Conservation (phyloP, 2,888 invertebrate genomes). For the Onchidella celtica region DNA sequence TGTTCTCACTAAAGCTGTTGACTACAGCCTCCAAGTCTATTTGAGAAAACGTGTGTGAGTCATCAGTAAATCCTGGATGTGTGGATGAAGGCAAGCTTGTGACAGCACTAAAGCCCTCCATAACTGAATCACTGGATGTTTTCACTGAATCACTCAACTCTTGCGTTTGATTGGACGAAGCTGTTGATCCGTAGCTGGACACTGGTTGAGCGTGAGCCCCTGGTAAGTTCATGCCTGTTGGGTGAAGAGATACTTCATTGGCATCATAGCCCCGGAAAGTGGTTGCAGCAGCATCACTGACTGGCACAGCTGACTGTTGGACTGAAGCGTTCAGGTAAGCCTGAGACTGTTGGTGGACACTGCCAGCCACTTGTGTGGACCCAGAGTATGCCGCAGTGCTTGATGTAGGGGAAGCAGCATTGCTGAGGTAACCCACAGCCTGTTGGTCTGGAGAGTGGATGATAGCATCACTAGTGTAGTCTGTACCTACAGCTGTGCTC, state of each 20-base stretch:
- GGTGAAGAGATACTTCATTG: not conserved
- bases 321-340: not conserved
- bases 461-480: not conserved
- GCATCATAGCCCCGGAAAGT: slow-evolving; percentile 1
- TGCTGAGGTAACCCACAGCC: slow-evolving; percentile 10
- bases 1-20: slow-evolving; percentile 4
- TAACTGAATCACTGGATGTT: not conserved
- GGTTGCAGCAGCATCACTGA: not conserved
- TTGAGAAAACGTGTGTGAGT: slow-evolving; percentile 9
- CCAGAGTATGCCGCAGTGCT: not conserved
- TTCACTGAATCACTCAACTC: not conserved
- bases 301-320: not conserved
- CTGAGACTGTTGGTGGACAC: slow-evolving; percentile 17
- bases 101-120: not conserved
- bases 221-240: not conserved
- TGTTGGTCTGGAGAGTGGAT: slow-evolving; percentile 26
- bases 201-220: not conserved
- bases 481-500: not conserved
- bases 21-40: slow-evolving; percentile 23
- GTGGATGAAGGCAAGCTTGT: not conserved
- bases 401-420: slow-evolving; percentile 17
- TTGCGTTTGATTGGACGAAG: slow-evolving; percentile 6
- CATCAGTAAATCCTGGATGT: not conserved
- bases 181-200: not conserved
- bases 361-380: not conserved